Base-by-base conservation (phyloP, 2,797 vertebrate genomes). In the Nyctibius grandis region DNA sequence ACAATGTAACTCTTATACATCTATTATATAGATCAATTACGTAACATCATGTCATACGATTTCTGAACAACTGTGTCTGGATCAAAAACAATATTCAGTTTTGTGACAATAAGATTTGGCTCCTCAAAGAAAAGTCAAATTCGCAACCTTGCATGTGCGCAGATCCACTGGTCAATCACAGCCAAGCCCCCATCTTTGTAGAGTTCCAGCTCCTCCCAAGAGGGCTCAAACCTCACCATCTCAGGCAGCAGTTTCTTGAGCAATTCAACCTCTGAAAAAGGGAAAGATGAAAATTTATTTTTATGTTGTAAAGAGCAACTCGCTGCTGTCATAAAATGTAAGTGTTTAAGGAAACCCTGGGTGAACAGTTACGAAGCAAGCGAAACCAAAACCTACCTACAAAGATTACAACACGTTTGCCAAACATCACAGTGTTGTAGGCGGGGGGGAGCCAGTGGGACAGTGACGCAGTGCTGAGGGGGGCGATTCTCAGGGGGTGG, bases 121-220 rank as follows among this genome's bases (percentile, higher is more conserved):
- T 86, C 65, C 54, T 72, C n/a, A 53, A 45, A 61, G 74, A 57
- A 34, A 83, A 89, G 45, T 9, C 7, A 47, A 38, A n/a, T 17
- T 47, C 4, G 3, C 87, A 97, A 99, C 99, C 99, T 99, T 34
- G 99, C 99, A 50, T 99, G 99, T 0, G 99, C 97, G 18, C 99
- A 99, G 97, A 99, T 99, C 99, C 99, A 99, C 96, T 99, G 99
- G 95, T 99, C 99, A 89, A 99, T 99, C 85, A 99, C 99, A n/a
- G 99, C 99, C 42, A 99, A 97, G 3, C 99, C 99, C 33, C 99
- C 99, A 9, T 99, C 99, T 93, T 98, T 99, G 86, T 98, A 98
- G 44, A 99, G 98, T 84, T 99, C 98, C 86, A 99, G 97, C 89
- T 99, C 99, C 47, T 98, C 98, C 97, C 96, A 97, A 3, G 98